Percentiles rank a stretch among this genome's conserved stretches.
Evolutionary conservation across 2,113 vertebrate genomes (phyloP).

Genomic region (Falcunculus frontatus): DNA sequence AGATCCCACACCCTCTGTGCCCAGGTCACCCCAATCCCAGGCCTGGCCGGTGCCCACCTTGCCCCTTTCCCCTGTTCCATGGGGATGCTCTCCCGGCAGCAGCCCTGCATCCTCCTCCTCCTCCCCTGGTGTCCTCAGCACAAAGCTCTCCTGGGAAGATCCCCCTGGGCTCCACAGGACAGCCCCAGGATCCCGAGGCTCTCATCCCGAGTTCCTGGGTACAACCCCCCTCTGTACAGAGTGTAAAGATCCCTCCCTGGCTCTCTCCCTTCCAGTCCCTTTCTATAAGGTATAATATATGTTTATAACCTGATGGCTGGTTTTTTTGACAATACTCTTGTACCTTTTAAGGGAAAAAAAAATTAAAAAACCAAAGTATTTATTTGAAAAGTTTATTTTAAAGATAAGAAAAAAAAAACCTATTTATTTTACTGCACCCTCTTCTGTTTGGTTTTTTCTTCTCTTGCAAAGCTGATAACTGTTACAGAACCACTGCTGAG

Average conservation of each 20-base stretch:
- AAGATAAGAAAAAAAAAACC: constrained; percentile 40
- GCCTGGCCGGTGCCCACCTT: neutral
- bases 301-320: constrained; percentile 32
- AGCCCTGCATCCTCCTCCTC: neutral
- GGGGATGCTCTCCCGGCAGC: neutral
- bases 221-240: constrained; percentile 26
- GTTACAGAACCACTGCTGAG: constrained; percentile 63
- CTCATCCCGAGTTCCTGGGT: neutral
- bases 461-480: constrained; percentile 58
- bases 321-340: constrained; percentile 45
- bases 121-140: neutral
- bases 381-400: constrained; percentile 74
- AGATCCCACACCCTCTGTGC: neutral
- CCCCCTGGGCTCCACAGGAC: neutral
- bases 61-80: neutral
- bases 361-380: constrained; percentile 45
- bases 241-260: neutral
- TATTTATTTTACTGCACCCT: constrained; percentile 69
- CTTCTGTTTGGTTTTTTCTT: constrained; percentile 42
- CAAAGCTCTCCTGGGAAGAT: neutral
- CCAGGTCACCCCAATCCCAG: neutral
- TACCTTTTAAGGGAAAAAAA: constrained; percentile 14
- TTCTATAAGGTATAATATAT: constrained; percentile 38
- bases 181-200: neutral
- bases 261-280: neutral